Conservation (phyloP, 30 jellyfish, hydroid and myxozoan genomes). For the Aurelia aurita region DNA sequence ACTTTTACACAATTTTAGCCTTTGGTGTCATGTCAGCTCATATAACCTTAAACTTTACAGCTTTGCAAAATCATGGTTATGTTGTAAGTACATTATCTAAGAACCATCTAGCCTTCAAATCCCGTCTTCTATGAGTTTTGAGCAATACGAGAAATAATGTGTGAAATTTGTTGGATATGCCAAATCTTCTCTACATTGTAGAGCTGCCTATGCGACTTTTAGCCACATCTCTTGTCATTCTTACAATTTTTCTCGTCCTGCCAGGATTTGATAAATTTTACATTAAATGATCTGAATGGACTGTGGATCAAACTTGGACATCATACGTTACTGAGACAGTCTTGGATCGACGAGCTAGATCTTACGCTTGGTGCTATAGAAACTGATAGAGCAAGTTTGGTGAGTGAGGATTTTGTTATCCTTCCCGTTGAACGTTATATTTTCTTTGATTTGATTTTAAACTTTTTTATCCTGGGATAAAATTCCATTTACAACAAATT, state of each 20-base stretch:
- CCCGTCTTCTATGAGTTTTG: no score
- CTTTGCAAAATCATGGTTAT: no score
- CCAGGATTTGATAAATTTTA: slow-evolving; percentile 49
- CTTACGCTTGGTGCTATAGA: slow-evolving; percentile 47
- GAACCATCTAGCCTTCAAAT: no score
- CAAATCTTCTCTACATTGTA: neutral
- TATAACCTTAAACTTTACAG: no score
- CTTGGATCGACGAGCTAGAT: slow-evolving; percentile 70
- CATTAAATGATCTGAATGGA: slow-evolving; percentile 17
- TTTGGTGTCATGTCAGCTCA: no score
- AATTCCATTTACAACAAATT: no score
- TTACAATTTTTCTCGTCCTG: neutral
- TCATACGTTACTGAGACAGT: slow-evolving; percentile 47
- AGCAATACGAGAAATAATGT: no score
- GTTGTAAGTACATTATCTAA: no score
- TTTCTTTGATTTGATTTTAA: no score
- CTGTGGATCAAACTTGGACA: slow-evolving; percentile 46
- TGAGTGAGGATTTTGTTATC: neutral
- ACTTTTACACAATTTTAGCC: no score
- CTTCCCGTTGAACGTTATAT: no score
- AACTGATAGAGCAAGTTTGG: slow-evolving; percentile 65
- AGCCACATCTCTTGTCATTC: neutral
- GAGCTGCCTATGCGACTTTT: neutral
- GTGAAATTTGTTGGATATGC: neutral
- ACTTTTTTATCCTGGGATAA: no score